Evolutionary conservation across 2,113 vertebrate species (phyloP).

Genomic region (Dasypus novemcinctus): DNA sequence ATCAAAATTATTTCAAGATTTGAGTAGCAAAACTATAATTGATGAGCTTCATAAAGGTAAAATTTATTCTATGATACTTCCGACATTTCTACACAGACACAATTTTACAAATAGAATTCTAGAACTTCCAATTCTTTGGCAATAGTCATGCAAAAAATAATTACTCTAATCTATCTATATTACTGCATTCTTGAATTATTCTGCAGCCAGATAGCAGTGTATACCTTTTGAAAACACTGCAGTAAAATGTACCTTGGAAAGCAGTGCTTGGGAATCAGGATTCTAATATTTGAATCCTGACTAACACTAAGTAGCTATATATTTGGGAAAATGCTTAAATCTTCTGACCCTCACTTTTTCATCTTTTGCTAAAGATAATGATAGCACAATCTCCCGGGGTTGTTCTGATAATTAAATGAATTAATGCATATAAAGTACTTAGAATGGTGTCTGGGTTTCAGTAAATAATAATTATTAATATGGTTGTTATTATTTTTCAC

Average conservation of each 20-base stretch:
- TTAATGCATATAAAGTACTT: not conserved
- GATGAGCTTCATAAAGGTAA: not conserved
- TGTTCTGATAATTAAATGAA: not conserved
- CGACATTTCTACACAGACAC: not conserved
- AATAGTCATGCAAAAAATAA: not conserved
- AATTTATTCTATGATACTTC: not conserved
- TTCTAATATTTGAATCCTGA: not conserved
- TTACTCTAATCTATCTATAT: not conserved
- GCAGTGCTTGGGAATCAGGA: not conserved
- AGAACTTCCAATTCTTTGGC: not conserved
- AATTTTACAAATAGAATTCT: not conserved
- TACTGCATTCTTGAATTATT: not conserved
- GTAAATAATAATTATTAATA: not conserved
- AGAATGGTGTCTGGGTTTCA: not conserved
- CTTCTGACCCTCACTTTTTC: not conserved
- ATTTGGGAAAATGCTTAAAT: not conserved
- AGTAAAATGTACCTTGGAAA: not conserved
- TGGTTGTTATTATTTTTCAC: not conserved
- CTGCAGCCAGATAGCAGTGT: not conserved
- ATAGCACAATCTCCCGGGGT: not conserved
- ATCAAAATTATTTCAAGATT: slow-evolving; percentile 5
- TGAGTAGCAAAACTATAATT: not conserved
- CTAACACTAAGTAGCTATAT: not conserved
- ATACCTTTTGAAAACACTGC: not conserved
- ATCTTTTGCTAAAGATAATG: not conserved